phyloP scores from a whole-genome alignment of 2,797 vertebrate genomes.

The Erethizon dorsatum region DNA sequence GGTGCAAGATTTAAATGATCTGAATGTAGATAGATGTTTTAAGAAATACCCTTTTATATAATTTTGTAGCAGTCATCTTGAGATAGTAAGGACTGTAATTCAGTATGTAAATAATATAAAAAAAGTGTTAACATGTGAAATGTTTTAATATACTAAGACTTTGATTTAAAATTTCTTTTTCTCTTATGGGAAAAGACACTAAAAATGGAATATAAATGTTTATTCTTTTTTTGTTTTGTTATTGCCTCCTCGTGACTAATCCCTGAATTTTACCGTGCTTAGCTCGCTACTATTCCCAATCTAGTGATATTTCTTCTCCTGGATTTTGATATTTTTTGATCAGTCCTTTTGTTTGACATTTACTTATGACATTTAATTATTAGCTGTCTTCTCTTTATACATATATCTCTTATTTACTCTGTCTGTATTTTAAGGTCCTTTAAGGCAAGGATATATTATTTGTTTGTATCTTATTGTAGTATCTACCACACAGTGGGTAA shows the following conservation, averaged over 20 bases:
- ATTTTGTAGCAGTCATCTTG: constrained; percentile 3
- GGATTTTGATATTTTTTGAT: not conserved
- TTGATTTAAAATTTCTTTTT: not conserved
- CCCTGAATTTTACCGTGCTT: not conserved
- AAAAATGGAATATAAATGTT: not conserved
- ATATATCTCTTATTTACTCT: not conserved
- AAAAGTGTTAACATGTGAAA: not conserved
- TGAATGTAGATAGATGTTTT: not conserved
- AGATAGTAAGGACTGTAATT: not conserved
- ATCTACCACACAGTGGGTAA: not conserved
- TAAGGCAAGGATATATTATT: not conserved
- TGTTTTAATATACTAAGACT: not conserved
- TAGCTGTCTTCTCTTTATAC: not conserved
- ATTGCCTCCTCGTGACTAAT: not conserved
- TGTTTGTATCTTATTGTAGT: constrained; percentile 10
- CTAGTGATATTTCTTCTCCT: not conserved
- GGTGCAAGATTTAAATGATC: constrained; percentile 5
- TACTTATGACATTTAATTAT: not conserved
- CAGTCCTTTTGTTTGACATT: not conserved
- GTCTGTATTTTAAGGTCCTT: constrained; percentile 52
- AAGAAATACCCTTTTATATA: not conserved
- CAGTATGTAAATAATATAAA: not conserved
- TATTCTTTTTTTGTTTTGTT: not conserved
- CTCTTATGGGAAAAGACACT: not conserved
- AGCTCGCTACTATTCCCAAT: not conserved